phyloP scores from a whole-genome alignment of 2,113 vertebrate genomes.

The Oophaga pumilio region DNA sequence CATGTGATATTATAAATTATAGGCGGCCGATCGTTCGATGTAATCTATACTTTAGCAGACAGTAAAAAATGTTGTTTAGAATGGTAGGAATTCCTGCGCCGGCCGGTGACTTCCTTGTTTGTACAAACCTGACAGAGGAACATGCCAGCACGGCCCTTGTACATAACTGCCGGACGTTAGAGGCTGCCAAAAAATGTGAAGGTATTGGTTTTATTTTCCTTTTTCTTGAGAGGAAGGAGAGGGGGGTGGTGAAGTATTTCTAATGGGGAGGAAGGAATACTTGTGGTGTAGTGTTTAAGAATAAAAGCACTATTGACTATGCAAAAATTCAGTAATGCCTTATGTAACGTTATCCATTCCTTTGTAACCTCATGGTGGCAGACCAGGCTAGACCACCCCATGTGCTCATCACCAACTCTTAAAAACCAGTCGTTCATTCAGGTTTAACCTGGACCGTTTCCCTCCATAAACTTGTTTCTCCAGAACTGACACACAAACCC shows the following conservation, averaged over 20 bases:
- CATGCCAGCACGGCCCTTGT: constrained; percentile 36
- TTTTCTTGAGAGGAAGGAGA: constrained; percentile 22
- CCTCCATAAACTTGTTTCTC: background rate
- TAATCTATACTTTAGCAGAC: constrained; percentile 22
- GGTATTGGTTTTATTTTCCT: constrained; percentile 39
- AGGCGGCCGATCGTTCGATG: background rate
- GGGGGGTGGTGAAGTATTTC: constrained; percentile 2
- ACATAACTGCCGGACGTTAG: constrained; percentile 34
- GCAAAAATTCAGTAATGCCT: constrained; percentile 16
- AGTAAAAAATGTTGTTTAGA: constrained; percentile 30
- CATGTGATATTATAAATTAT: constrained; percentile 34
- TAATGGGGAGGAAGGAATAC: constrained; percentile 33
- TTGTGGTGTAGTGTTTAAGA: constrained; percentile 22
- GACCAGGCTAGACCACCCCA: constrained; percentile 1
- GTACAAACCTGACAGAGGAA: constrained; percentile 40
- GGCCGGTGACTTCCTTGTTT: constrained; percentile 53
- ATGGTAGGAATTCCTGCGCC: constrained; percentile 34
- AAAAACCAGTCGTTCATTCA: background rate
- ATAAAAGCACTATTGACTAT: constrained; percentile 47
- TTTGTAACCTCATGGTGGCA: constrained; percentile 5
- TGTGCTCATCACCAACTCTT: background rate
- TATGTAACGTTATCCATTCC: constrained; percentile 17
- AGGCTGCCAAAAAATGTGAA: constrained; percentile 42
- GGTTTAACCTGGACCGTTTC: background rate
- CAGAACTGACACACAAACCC: background rate